Evolutionary conservation across 1,140 invertebrate genomes (phyloP).

Genomic region (silkworm (Bombyx mori)): ASM3026992v2 NC_085128.1:8423501-8424000

Average conservation of each 20-base stretch:
- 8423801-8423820: constrained; percentile 46
- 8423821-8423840: constrained; percentile 58
- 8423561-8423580: no score
- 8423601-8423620: no score
- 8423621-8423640: no score
- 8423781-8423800: constrained; percentile 11
- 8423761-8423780: background rate
- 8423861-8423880: constrained; percentile 55
- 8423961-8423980: background rate
- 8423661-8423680: background rate
- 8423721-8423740: background rate
- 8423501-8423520: no score
- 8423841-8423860: constrained; percentile 55
- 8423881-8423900: constrained; percentile 62
- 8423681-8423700: background rate
- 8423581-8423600: no score
- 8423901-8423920: constrained; percentile 9
- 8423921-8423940: background rate
- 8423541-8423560: no score
- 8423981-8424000: no score
- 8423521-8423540: no score
- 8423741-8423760: constrained; percentile 1
- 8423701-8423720: background rate
- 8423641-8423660: no score
- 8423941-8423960: background rate